Conservation (phyloP, 2,888 invertebrate genomes). For the Epinotia nisella region DNA sequence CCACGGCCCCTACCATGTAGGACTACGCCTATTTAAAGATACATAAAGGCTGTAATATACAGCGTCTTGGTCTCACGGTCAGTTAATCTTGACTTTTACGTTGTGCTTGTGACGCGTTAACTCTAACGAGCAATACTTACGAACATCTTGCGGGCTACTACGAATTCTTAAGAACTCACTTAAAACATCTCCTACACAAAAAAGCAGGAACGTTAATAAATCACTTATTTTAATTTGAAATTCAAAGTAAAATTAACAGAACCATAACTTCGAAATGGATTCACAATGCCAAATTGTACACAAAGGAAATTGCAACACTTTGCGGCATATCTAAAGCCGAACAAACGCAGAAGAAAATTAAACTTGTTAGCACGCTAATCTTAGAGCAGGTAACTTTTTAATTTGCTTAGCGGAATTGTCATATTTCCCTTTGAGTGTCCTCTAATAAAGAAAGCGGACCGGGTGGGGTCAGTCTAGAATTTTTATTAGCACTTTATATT, state of each 20-base stretch:
- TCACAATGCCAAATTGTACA: conserved; percentile 38
- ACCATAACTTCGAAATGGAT: conserved; percentile 41
- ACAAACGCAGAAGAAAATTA: conserved; percentile 68
- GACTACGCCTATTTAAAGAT: conserved; percentile 71
- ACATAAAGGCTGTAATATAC: conserved; percentile 56
- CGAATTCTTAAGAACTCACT: background rate
- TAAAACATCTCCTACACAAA: background rate
- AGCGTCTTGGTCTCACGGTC: conserved; percentile 58
- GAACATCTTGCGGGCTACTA: background rate
- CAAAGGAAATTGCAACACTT: conserved; percentile 44
- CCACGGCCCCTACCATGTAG: conserved; percentile 63
- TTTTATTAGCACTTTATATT: conserved; percentile 70
- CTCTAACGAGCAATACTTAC: conserved; percentile 15
- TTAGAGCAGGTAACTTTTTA: conserved; percentile 79
- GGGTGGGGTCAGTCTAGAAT: conserved; percentile 62
- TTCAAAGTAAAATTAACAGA: conserved; percentile 36
- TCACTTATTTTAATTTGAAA: conserved; percentile 21
- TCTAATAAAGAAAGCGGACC: conserved; percentile 70
- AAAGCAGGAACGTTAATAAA: conserved; percentile 1
- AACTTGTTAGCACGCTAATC: conserved; percentile 75
- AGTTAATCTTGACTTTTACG: conserved; percentile 53
- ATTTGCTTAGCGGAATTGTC: conserved; percentile 75
- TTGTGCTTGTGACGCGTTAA: conserved; percentile 41
- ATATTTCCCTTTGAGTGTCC: conserved; percentile 74
- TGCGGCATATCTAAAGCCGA: conserved; percentile 55